Evolutionary conservation across 2,888 invertebrate genomes (phyloP), one percentile per base, ranked within the genome.

Genomic region (Tetranychus truncatus): DNA sequence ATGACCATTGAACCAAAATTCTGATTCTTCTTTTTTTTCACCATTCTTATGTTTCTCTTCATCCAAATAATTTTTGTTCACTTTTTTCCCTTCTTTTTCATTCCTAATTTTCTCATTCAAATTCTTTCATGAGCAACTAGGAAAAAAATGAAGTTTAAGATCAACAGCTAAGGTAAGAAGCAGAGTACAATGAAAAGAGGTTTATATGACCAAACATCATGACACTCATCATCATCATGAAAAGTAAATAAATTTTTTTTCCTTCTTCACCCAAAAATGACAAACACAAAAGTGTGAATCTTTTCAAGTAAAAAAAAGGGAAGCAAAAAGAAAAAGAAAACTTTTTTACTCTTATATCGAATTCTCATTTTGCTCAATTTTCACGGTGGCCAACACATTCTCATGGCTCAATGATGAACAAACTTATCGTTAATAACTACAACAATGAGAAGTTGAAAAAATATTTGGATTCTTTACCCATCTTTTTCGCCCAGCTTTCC

Each of bases 1-100:
- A 55, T 55, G 55, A 55, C 55, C 55, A 55, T 55, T 55, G 55
- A 55, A 55, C 55, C 55, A 55, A 55, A 55, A 55, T 55, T 55
- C 55, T 55, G 11, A 34, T 11, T 72, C 45, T 20, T 45, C 21
- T 21, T 20, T 72, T 45, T 72, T 20, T 46, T 44, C 18, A 65
- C 72, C 66, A 44, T 15, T 18, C 20, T 3, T 6, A 18, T 66
- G 18, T 24, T n/a, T 69, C 69, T 69, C 69, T 46, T 55, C 15
- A 9, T 55, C 15, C 15, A 15, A 15, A 55, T 55, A 55, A 15
- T 55, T 55, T 15, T 55, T 15, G 15, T 55, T 55, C 55, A 15
- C 55, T 55, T 55, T 55, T 55, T 55, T 15, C 2, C 55, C 55
- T 15, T 55, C 55, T 15, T 55, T 15, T 55, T 55, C 55, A 55